Conservation (phyloP, 2,888 invertebrate species). For the Agriopis leucophaearia region DNA sequence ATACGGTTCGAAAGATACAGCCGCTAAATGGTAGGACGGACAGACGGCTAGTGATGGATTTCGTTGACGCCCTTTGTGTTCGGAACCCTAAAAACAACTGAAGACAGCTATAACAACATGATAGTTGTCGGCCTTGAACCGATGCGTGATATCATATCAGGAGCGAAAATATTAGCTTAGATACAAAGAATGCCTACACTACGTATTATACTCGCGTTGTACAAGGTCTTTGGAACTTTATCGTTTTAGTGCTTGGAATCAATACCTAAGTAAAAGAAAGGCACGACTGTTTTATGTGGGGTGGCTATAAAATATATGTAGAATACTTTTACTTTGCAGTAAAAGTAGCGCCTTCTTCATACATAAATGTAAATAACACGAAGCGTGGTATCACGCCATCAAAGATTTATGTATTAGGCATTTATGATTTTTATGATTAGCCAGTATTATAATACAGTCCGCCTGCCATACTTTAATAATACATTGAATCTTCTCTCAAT, state of each 20-base stretch:
- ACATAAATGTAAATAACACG: neutral
- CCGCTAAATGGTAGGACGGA: too few relatives aligned
- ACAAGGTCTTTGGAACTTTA: constrained; percentile 50
- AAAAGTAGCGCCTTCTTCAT: neutral
- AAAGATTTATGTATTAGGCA: neutral
- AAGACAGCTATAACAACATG: constrained; percentile 32
- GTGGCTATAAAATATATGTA: constrained; percentile 6
- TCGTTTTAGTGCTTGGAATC: constrained; percentile 39
- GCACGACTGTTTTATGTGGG: constrained; percentile 6
- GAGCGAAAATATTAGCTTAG: constrained; percentile 48
- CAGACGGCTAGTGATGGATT: too few relatives aligned
- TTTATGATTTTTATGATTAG: neutral
- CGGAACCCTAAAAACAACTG: constrained; percentile 36
- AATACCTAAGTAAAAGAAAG: constrained; percentile 8
- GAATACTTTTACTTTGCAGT: neutral
- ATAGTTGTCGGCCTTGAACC: constrained; percentile 56
- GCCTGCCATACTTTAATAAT: too few relatives aligned
- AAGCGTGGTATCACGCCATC: neutral
- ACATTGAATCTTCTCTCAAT: too few relatives aligned
- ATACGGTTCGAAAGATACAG: too few relatives aligned
- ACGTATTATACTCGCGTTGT: constrained; percentile 35
- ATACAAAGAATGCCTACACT: constrained; percentile 44
- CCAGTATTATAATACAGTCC: neutral
- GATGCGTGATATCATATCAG: constrained; percentile 57
- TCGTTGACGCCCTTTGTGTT: too few relatives aligned